These are phyloP conservation scores for Nemopilema nomurai DNA, from an alignment of 30 jellyfish, hydroid and myxozoan species.

Conservation along the genomic window DNA sequence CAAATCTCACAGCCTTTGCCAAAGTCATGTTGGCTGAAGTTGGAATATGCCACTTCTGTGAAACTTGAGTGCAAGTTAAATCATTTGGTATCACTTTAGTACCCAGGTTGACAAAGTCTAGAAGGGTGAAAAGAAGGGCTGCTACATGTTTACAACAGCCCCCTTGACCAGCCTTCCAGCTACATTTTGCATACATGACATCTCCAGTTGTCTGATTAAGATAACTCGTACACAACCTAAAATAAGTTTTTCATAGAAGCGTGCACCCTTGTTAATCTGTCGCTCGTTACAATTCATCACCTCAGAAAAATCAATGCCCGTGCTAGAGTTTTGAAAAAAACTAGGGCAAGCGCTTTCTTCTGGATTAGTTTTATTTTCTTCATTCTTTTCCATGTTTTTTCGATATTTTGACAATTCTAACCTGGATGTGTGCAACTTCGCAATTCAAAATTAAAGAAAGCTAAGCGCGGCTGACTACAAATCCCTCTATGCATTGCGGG, in stretches of 20 bases:
- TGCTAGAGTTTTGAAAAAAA: constrained; percentile 17
- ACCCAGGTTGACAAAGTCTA: constrained; percentile 12
- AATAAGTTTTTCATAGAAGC: constrained; percentile 3
- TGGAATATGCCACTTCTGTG: constrained; percentile 44
- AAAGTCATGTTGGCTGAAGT: constrained; percentile 5
- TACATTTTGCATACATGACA: constrained; percentile 30
- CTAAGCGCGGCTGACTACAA: background rate
- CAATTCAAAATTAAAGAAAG: background rate
- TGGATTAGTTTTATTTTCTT: background rate
- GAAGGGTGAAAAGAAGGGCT: constrained; percentile 10
- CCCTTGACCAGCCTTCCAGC: constrained; percentile 50
- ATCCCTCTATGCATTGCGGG: background rate
- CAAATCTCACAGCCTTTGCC: constrained; percentile 34
- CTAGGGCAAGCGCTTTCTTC: background rate
- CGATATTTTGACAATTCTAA: background rate
- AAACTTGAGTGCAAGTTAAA: constrained; percentile 30
- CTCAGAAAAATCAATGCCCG: background rate
- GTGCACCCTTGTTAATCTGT: constrained; percentile 9
- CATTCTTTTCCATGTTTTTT: background rate
- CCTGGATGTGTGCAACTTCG: background rate
- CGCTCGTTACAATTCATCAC: background rate
- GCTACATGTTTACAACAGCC: constrained; percentile 32
- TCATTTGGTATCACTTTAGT: constrained; percentile 18
- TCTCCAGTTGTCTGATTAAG: constrained; percentile 2
- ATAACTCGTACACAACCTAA: background rate